Evolutionary conservation across 1,140 invertebrate genomes (phyloP).

Genomic region (Cotesia chilonis): DNA sequence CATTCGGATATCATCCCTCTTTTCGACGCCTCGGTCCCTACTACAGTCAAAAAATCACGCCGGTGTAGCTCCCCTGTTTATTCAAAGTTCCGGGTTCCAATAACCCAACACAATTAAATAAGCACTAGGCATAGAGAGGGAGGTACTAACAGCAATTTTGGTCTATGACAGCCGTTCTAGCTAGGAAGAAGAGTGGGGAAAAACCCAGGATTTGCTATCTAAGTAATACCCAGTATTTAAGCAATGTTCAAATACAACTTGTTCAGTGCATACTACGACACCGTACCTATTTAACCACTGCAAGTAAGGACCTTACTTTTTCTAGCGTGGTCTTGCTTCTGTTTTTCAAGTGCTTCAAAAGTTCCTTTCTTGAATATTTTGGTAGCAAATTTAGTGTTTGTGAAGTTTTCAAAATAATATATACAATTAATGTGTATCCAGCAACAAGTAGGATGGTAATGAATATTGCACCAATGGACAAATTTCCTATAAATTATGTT

Average conservation of each 20-base stretch:
- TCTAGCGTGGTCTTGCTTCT: too few relatives aligned
- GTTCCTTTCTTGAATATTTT: too few relatives aligned
- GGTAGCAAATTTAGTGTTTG: too few relatives aligned
- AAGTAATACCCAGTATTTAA: background rate
- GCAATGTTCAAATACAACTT: background rate
- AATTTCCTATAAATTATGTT: slow-evolving; percentile 6
- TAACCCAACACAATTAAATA: background rate
- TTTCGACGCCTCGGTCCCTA: slow-evolving; percentile 36
- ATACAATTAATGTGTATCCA: too few relatives aligned
- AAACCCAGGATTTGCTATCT: background rate
- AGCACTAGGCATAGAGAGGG: background rate
- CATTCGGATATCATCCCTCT: slow-evolving; percentile 32
- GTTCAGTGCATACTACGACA: too few relatives aligned
- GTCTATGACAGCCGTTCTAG: background rate
- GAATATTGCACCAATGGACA: slow-evolving; percentile 38
- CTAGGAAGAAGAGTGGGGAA: background rate
- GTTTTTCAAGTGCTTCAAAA: too few relatives aligned
- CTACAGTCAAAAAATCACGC: slow-evolving; percentile 38
- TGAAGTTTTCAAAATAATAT: too few relatives aligned
- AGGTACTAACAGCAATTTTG: background rate
- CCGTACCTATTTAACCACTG: too few relatives aligned
- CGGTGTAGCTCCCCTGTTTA: too few relatives aligned
- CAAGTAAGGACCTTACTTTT: too few relatives aligned
- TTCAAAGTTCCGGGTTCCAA: too few relatives aligned
- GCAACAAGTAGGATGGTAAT: slow-evolving; percentile 25